Conservation (phyloP, 2,888 invertebrate species). For the Drosophila algonquin region DNA sequence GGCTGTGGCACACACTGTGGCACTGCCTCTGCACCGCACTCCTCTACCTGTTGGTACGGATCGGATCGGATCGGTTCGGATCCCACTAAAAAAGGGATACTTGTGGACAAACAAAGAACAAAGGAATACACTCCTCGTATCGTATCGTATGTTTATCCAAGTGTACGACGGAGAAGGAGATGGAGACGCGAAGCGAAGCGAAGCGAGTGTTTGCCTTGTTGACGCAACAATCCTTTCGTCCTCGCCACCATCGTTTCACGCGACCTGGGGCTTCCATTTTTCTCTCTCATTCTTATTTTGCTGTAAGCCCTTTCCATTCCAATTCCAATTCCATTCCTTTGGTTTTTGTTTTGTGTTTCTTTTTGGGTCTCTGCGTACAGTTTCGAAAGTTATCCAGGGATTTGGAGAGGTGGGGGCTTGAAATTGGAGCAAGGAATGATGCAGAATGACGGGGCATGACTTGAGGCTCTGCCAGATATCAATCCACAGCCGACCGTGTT, state of each 20-base stretch:
- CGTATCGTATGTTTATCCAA: slow-evolving; percentile 57
- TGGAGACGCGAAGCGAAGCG: neutral
- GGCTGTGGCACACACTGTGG: slow-evolving; percentile 18
- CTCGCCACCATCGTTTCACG: slow-evolving; percentile 57
- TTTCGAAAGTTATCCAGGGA: slow-evolving; percentile 45
- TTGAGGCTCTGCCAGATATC: neutral
- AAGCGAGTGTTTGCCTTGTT: slow-evolving; percentile 46
- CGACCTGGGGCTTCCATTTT: slow-evolving; percentile 20
- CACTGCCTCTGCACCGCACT: slow-evolving; percentile 29
- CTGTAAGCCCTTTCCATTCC: neutral
- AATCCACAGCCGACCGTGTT: neutral
- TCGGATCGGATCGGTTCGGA: slow-evolving; percentile 42
- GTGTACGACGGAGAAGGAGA: neutral
- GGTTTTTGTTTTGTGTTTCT: slow-evolving; percentile 9
- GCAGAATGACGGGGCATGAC: neutral
- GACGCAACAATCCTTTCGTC: slow-evolving; percentile 73
- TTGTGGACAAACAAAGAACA: slow-evolving; percentile 45
- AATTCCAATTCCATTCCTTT: slow-evolving; percentile 7
- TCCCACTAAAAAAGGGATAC: slow-evolving; percentile 78
- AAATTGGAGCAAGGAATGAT: slow-evolving; percentile 28
- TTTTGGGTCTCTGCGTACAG: slow-evolving; percentile 54
- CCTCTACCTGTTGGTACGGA: slow-evolving; percentile 65
- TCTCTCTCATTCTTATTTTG: neutral
- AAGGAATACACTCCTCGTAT: neutral
- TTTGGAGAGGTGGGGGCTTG: slow-evolving; percentile 4